Evolutionary conservation across 2,113 vertebrate species (phyloP), one percentile per base, ranked within the genome.

Genomic region (Polypterus senegalus): DNA sequence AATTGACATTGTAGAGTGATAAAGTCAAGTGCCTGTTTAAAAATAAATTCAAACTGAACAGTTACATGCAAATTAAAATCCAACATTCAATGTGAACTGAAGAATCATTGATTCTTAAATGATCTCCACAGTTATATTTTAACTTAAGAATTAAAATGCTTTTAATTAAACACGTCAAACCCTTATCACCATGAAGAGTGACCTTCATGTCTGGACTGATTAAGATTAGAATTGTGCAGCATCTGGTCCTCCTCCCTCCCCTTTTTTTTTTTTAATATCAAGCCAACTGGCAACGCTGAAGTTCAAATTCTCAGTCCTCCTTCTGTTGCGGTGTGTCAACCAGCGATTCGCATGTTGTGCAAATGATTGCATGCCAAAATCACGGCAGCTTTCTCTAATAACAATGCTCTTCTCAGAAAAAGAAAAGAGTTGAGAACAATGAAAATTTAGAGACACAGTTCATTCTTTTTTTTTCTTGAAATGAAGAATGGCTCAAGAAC

Each of bases 201-300:
- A 83, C 79, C 81, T 81, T 77, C 66, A 55, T 75, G 76, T 83
- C 78, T 82, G 80, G 59, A 78, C 69, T 58, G 74, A 74, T 74
- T 69, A 79, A 79, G 79, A 83, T 81, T 77, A 79, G 76, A 79
- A 74, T 76, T 63, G 76, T 76, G 74, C 76, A 71, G 77, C 73
- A 76, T 75, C 79, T 78, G 80, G 27, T 27, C 27, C 27, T 27
- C 27, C 27, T 27, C 27, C 27, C 27, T 27, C 82, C 78, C 78
- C 65, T 74, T 85, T 82, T 82, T 84, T 82, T 78, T 82, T 78
- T 70, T 76, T 69, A 68, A 63, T 48, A 59, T 62, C 49, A 68
- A 73, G 82, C 84, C 85, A 88, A 79, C 74, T 86, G 86, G 86
- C 83, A 83, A 67, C 3, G 66, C 9, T n/a, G 52, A 68, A 67